These are phyloP conservation scores for Paralichthys olivaceus DNA, from an alignment of 2,113 vertebrate species.

Conservation along the genomic window DNA sequence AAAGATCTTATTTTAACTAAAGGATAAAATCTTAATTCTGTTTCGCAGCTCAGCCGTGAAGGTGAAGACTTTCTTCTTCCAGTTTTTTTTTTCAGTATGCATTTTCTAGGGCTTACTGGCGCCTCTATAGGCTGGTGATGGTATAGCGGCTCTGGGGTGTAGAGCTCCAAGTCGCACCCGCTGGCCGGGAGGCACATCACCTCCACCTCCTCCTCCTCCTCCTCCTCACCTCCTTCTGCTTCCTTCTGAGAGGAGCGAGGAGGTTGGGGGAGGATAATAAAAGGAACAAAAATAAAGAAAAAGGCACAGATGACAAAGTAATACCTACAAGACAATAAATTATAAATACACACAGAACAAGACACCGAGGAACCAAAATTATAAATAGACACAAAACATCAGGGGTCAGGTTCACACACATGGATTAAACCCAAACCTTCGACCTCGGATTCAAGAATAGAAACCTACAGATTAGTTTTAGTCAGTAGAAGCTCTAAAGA, in stretches of 20 bases:
- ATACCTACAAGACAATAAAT: constrained; percentile 42
- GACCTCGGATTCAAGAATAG: too few relatives aligned
- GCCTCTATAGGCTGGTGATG: constrained; percentile 80
- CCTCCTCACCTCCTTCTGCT: constrained; percentile 52
- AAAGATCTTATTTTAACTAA: too few relatives aligned
- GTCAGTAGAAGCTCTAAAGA: background rate
- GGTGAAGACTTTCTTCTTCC: constrained; percentile 37
- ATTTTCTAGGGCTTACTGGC: constrained; percentile 80
- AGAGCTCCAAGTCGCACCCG: constrained; percentile 77
- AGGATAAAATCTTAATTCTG: too few relatives aligned
- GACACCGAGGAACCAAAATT: constrained; percentile 1
- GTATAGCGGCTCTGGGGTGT: constrained; percentile 79
- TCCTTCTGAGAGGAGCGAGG: constrained; percentile 62
- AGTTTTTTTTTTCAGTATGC: constrained; percentile 17
- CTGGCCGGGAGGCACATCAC: constrained; percentile 73
- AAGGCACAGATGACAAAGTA: constrained; percentile 62
- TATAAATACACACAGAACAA: constrained; percentile 41
- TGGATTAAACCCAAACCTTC: constrained; percentile 1
- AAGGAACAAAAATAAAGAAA: constrained; percentile 49
- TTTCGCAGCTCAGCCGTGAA: constrained; percentile 56
- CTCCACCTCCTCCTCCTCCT: constrained; percentile 59
- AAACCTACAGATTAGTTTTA: background rate
- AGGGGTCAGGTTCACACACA: constrained; percentile 25
- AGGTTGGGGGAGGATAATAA: constrained; percentile 38
- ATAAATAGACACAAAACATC: constrained; percentile 16